Evolutionary conservation across 1,140 invertebrate species (phyloP).

Genomic region (Babylonia areolata): DNA sequence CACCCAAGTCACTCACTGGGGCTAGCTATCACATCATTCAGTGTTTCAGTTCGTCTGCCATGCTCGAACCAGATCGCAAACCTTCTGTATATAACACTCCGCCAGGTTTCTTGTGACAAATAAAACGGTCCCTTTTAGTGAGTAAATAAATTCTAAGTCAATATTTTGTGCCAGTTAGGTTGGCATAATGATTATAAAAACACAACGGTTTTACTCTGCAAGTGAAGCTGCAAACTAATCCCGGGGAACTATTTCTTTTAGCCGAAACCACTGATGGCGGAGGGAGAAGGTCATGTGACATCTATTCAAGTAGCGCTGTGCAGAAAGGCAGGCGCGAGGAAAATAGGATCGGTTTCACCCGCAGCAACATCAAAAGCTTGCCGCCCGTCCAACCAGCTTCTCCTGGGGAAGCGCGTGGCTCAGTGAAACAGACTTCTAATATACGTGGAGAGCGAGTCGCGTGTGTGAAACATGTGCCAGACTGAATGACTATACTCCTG

Average conservation of each 20-base stretch:
- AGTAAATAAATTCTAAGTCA: too few relatives aligned
- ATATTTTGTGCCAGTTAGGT: background rate
- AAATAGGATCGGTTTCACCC: slow-evolving; percentile 37
- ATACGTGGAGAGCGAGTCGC: background rate
- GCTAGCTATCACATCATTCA: slow-evolving; percentile 21
- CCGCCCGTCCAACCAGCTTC: slow-evolving; percentile 18
- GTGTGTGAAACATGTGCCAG: background rate
- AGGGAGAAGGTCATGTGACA: slow-evolving; percentile 30
- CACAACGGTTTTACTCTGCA: background rate
- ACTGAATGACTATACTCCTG: background rate
- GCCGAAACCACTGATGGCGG: slow-evolving; percentile 23
- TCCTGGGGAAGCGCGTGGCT: background rate
- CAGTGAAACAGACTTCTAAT: background rate
- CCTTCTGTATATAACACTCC: slow-evolving; percentile 9
- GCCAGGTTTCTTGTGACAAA: background rate
- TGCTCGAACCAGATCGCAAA: slow-evolving; percentile 18
- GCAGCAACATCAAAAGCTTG: slow-evolving; percentile 38
- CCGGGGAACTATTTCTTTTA: slow-evolving; percentile 15
- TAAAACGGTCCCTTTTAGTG: too few relatives aligned
- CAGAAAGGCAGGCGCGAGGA: slow-evolving; percentile 35
- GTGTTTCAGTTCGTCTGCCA: slow-evolving; percentile 36
- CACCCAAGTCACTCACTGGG: too few relatives aligned
- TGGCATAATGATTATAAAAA: background rate
- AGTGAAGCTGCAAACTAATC: background rate
- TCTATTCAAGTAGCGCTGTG: slow-evolving; percentile 34